Evolutionary conservation across 2,113 vertebrate species (phyloP).

Genomic region (Platysternon megacephalum): DNA sequence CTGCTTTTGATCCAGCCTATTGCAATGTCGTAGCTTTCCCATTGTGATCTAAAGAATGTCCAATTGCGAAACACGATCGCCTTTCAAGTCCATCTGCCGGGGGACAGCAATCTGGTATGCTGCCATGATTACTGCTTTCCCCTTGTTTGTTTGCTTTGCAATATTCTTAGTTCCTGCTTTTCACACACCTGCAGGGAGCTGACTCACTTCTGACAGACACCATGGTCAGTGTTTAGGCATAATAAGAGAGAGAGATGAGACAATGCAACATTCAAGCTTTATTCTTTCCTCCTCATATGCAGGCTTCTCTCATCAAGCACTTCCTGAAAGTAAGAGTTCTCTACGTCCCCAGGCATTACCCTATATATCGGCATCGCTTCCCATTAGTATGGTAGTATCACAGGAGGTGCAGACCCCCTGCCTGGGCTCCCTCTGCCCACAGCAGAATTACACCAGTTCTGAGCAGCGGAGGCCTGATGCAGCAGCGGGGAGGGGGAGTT

Average conservation of each 20-base stretch:
- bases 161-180: not conserved
- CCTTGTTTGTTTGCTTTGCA: not conserved
- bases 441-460: not conserved
- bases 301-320: not conserved
- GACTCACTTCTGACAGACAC: not conserved
- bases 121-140: not conserved
- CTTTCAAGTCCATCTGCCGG: not conserved
- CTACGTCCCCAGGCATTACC: conserved; percentile 5
- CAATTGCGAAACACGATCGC: not conserved
- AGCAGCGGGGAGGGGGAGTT: not conserved
- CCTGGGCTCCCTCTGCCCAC: not conserved
- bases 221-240: not conserved
- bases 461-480: not conserved
- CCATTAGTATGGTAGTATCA: rapidly evolving
- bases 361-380: not conserved
- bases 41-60: not conserved
- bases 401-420: not conserved
- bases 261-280: not conserved
- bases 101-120: not conserved
- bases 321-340: not conserved
- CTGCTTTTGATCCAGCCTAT: not conserved
- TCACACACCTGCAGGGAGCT: not conserved
- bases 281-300: not conserved
- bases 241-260: not conserved
- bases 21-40: not conserved